These are phyloP conservation scores for Seira musarum DNA, from an alignment of 2,888 invertebrate genomes.

Conservation along the genomic window DNA sequence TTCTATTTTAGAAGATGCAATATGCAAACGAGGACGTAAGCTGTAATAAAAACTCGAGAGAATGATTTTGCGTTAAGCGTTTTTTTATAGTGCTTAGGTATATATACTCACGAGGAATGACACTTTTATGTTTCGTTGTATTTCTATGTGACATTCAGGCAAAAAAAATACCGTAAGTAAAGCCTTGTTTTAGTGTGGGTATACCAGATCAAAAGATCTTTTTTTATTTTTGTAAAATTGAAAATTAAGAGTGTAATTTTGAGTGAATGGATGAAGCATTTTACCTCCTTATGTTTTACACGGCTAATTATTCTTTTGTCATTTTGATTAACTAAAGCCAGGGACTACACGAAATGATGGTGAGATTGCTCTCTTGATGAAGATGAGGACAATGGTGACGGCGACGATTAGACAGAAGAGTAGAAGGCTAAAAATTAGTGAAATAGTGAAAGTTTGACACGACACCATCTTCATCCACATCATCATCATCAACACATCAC, in stretches of 20 bases:
- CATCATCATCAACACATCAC: constrained; percentile 19
- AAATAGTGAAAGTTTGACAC: constrained; percentile 59
- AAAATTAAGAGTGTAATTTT: constrained; percentile 6
- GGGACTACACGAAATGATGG: constrained; percentile 28
- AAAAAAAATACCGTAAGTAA: constrained; percentile 10
- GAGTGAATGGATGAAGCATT: neutral
- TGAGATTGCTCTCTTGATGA: constrained; percentile 23
- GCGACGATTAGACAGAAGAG: neutral
- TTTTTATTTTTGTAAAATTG: neutral
- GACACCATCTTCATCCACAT: constrained; percentile 44
- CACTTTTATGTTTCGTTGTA: neutral
- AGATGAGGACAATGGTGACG: constrained; percentile 21
- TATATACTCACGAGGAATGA: neutral
- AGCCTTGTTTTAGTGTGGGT: neutral
- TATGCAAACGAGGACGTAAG: neutral
- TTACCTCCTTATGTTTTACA: constrained; percentile 8
- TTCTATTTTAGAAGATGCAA: constrained; percentile 12
- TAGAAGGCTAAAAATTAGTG: constrained; percentile 34
- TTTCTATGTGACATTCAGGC: neutral
- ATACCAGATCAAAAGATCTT: neutral
- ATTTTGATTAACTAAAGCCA: constrained; percentile 41
- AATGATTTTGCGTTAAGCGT: neutral
- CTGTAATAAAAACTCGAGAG: neutral
- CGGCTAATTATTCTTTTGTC: constrained; percentile 56
- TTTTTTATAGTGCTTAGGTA: neutral